phyloP scores from a whole-genome alignment of 2,797 vertebrate genomes.

The Micropoecilia bifurca region DNA sequence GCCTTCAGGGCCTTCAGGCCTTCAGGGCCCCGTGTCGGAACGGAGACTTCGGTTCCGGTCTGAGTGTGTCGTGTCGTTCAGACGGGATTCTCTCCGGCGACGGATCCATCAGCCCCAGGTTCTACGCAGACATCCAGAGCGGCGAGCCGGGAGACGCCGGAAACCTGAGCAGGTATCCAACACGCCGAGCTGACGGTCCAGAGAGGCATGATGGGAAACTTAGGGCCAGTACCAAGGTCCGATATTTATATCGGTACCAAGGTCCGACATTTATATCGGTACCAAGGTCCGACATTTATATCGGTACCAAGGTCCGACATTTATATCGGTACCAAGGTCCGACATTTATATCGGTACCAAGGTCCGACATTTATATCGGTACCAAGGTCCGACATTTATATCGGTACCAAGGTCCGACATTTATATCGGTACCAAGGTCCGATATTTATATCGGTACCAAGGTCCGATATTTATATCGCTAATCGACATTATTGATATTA shows the following conservation, averaged over 20 bases:
- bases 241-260: not conserved
- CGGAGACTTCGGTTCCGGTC: not conserved
- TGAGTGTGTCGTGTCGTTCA: conserved; percentile 46
- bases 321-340: not conserved
- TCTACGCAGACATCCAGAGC: conserved; percentile 88
- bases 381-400: too few species aligned
- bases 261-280: too few species aligned
- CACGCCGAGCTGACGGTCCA: not conserved
- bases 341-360: too few species aligned
- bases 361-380: too few species aligned
- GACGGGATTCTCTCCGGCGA: conserved; percentile 88
- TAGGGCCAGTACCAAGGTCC: not conserved
- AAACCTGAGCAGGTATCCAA: conserved; percentile 82
- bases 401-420: not conserved
- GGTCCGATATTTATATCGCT: not conserved
- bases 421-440: not conserved
- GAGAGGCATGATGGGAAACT: not conserved
- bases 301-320: not conserved
- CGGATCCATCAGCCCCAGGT: conserved; percentile 86
- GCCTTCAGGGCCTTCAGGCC: too few species aligned
- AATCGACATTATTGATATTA: not conserved
- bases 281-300: too few species aligned
- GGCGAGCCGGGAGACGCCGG: conserved; percentile 81
- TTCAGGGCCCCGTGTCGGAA: not conserved
- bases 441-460: too few species aligned